Evolutionary conservation across 2,797 vertebrate species (phyloP).

Genomic region (Holocentrus rufus): DNA sequence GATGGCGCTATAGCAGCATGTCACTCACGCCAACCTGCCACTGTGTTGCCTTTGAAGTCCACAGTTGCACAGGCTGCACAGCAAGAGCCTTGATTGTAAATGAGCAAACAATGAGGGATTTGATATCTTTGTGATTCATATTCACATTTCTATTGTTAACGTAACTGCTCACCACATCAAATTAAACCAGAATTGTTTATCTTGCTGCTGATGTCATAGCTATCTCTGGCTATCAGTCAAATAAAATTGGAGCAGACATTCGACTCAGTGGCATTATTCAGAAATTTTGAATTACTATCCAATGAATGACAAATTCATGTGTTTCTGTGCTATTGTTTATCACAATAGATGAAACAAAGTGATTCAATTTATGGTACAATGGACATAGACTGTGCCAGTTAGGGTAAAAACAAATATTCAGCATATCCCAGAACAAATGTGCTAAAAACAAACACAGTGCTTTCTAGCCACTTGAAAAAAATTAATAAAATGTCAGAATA

Average conservation of each 20-base stretch:
- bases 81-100: constrained; percentile 40
- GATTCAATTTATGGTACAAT: constrained; percentile 15
- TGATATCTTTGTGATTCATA: constrained; percentile 28
- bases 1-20: constrained; percentile 82
- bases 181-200: constrained; percentile 19
- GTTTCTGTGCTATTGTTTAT: constrained; percentile 35
- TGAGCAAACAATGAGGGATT: constrained; percentile 42
- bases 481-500: constrained; percentile 26
- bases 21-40: constrained; percentile 48
- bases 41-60: constrained; percentile 26
- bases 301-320: constrained; percentile 28
- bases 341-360: constrained; percentile 24
- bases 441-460: constrained; percentile 20
- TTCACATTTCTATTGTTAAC: constrained; percentile 30
- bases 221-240: constrained; percentile 20
- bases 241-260: constrained; percentile 30
- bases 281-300: constrained; percentile 27
- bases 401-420: too few species aligned
- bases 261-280: constrained; percentile 19
- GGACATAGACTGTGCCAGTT: constrained; percentile 2
- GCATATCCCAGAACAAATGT: too few species aligned
- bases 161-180: constrained; percentile 18
- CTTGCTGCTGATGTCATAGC: constrained; percentile 6
- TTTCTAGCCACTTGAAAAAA: constrained; percentile 20
- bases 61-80: constrained; percentile 31